These are phyloP conservation scores for Physeter macrocephalus DNA, from an alignment of 2,113 vertebrate genomes.

Conservation along the genomic window DNA sequence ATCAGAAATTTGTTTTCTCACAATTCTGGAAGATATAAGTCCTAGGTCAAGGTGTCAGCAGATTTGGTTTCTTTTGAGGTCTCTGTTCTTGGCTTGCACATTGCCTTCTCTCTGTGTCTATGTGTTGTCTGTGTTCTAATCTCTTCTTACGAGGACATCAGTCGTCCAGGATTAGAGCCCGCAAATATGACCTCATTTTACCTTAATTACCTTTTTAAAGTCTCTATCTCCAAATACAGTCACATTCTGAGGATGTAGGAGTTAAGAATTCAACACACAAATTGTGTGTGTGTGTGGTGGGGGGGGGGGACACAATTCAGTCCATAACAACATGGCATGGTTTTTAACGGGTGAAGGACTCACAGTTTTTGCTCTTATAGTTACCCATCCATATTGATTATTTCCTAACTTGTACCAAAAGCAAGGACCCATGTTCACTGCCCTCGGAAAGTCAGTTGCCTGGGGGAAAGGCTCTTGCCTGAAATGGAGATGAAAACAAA, in stretches of 20 bases:
- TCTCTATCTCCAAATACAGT: not conserved
- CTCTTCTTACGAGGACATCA: not conserved
- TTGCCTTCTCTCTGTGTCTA: not conserved
- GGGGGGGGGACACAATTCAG: not conserved
- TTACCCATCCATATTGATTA: not conserved
- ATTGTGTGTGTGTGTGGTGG: not conserved
- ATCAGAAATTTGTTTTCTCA: not conserved
- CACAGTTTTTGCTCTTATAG: not conserved
- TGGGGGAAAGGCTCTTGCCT: fast-evolving
- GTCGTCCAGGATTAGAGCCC: not conserved
- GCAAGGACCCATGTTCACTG: not conserved
- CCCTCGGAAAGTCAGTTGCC: not conserved
- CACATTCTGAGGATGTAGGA: not conserved
- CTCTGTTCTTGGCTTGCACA: not conserved
- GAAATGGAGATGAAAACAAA: not conserved
- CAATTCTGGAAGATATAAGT: not conserved
- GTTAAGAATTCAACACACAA: not conserved
- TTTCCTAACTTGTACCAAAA: not conserved
- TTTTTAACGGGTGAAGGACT: not conserved
- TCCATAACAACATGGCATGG: not conserved
- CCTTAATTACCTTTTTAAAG: not conserved
- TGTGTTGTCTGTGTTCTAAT: not conserved
- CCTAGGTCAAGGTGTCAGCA: not conserved
- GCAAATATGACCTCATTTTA: not conserved
- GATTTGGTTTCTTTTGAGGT: not conserved